Conservation (phyloP, 2,888 invertebrate genomes). For the Cheilosia grossa region DNA sequence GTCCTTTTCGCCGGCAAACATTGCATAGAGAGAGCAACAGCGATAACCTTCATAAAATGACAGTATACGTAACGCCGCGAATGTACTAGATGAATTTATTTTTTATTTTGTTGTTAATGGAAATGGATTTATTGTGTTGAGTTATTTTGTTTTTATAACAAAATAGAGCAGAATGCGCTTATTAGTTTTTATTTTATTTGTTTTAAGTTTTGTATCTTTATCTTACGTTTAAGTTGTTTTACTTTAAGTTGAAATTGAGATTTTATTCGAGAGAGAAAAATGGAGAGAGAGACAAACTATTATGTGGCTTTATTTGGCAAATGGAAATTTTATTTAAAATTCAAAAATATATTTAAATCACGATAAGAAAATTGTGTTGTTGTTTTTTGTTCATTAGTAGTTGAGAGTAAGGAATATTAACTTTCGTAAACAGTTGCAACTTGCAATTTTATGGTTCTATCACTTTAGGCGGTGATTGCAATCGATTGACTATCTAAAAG, state of each 20-base stretch:
- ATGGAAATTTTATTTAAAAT: constrained; percentile 48
- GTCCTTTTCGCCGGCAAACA: constrained; percentile 86
- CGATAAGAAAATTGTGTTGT: background rate
- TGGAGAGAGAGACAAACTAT: constrained; percentile 8
- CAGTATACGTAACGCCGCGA: constrained; percentile 25
- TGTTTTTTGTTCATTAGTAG: background rate
- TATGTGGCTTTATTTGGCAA: constrained; percentile 59
- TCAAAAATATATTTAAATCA: constrained; percentile 38
- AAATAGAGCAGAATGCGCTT: constrained; percentile 68
- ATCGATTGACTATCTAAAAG: too few species aligned
- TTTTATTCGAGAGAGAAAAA: background rate
- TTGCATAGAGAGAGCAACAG: constrained; percentile 77
- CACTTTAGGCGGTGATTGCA: too few species aligned
- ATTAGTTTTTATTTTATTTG: constrained; percentile 54
- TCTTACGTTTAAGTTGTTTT: constrained; percentile 40
- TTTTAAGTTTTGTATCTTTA: constrained; percentile 40
- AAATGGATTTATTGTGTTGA: constrained; percentile 58
- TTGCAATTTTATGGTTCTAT: too few species aligned
- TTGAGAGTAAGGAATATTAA: background rate
- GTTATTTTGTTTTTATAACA: constrained; percentile 27
- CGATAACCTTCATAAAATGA: background rate
- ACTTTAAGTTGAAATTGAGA: constrained; percentile 39
- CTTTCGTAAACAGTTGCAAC: too few species aligned
- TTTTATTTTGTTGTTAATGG: constrained; percentile 50
- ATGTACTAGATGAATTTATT: constrained; percentile 62